phyloP scores from a whole-genome alignment of 2,113 vertebrate genomes.

The Scalopus aquaticus region DNA sequence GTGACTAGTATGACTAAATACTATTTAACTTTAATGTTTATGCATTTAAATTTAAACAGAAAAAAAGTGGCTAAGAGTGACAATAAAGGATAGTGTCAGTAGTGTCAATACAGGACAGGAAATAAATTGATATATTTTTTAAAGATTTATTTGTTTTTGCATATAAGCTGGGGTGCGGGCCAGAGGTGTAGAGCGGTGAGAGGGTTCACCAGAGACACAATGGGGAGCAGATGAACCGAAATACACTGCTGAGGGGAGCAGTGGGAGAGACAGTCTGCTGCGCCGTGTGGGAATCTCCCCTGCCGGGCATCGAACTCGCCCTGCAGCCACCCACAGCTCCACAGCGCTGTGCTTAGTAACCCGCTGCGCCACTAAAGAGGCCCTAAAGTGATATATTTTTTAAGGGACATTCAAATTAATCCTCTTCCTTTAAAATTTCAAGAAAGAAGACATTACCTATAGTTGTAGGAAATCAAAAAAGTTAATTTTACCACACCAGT shows the following conservation, averaged over 20 bases:
- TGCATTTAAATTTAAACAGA: neutral
- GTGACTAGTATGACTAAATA: neutral
- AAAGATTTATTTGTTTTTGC: no score
- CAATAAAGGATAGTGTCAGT: fast-evolving
- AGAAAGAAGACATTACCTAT: neutral
- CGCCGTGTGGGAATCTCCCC: no score
- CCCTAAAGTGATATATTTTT: neutral
- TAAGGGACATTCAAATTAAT: neutral
- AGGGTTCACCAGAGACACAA: no score
- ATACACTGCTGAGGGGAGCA: no score
- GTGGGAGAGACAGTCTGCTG: no score
- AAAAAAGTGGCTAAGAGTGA: neutral
- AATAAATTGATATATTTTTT: neutral
- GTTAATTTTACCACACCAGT: neutral
- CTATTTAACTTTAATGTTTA: neutral
- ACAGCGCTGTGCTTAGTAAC: no score
- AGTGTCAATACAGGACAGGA: neutral
- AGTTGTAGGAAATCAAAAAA: neutral
- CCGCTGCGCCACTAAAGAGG: no score
- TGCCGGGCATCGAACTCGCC: no score
- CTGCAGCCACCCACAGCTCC: no score
- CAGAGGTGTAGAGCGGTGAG: no score
- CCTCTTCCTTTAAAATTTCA: neutral
- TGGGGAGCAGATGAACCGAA: no score
- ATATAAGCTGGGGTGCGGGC: no score